Conservation (phyloP, 1,140 invertebrate genomes). For the Brachionus plicatilis region DNA sequence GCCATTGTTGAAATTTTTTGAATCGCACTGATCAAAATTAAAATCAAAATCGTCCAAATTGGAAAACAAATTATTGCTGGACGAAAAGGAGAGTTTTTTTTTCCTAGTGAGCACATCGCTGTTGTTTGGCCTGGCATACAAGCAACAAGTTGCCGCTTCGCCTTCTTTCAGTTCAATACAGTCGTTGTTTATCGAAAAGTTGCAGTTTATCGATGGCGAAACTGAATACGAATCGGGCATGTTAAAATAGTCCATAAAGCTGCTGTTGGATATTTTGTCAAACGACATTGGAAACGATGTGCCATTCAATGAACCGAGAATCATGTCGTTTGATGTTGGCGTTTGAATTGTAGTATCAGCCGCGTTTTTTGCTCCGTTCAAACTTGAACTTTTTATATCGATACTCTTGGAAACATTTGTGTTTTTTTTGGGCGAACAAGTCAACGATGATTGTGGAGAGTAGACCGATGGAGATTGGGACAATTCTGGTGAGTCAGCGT, state of each 20-base stretch:
- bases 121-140: neutral
- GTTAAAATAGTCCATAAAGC: conserved; percentile 23
- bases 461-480: neutral
- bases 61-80: neutral
- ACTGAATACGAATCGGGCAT: neutral
- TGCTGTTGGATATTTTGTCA: neutral
- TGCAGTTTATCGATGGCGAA: neutral
- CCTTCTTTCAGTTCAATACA: neutral
- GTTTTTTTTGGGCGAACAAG: neutral
- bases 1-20: neutral
- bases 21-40: neutral
- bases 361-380: neutral
- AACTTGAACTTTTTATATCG: neutral
- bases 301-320: neutral
- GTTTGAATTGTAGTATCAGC: neutral
- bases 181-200: neutral
- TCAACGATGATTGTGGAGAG: neutral
- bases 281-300: neutral
- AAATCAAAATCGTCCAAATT: conserved; percentile 12
- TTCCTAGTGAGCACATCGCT: neutral
- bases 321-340: neutral
- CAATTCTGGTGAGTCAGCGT: neutral
- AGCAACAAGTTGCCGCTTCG: neutral
- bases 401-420: neutral
- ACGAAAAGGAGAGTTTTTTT: neutral